phyloP scores from a whole-genome alignment of 2,797 vertebrate genomes.

The Galago senegalensis region DNA sequence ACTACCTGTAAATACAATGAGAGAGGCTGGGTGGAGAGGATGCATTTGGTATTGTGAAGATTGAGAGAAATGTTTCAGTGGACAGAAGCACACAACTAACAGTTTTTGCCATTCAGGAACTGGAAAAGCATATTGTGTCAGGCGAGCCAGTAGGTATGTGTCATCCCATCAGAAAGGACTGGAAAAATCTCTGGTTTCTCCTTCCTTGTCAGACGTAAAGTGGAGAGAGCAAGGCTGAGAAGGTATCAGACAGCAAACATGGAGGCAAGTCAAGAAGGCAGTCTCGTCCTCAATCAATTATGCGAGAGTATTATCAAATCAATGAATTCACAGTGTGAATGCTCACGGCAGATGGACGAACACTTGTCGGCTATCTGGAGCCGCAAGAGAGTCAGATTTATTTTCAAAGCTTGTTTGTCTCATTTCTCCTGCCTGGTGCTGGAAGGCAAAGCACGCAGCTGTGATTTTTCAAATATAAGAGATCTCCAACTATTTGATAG shows the following conservation, averaged over 20 bases:
- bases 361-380: slow-evolving; percentile 93
- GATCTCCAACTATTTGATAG: slow-evolving; percentile 81
- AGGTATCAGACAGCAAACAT: slow-evolving; percentile 85
- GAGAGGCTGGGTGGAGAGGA: neutral
- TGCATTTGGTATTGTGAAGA: neutral
- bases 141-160: neutral
- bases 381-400: slow-evolving; percentile 92
- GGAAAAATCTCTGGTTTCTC: slow-evolving; percentile 61
- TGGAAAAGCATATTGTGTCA: neutral
- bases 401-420: slow-evolving; percentile 91
- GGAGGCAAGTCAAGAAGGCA: slow-evolving; percentile 83
- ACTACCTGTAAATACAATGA: neutral
- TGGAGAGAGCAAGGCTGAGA: slow-evolving; percentile 79
- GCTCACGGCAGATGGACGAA: slow-evolving; percentile 95
- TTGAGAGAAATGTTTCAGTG: neutral
- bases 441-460: slow-evolving; percentile 88
- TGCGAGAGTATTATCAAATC: slow-evolving; percentile 84
- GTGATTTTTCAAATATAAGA: slow-evolving; percentile 82
- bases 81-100: slow-evolving; percentile 14
- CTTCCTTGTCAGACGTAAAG: slow-evolving; percentile 72
- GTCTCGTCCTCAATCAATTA: slow-evolving; percentile 90
- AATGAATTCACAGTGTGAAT: slow-evolving; percentile 90
- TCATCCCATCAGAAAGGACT: slow-evolving; percentile 65
- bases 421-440: slow-evolving; percentile 91
- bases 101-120: slow-evolving; percentile 63